Percentiles rank a stretch among this genome's conserved stretches.
phyloP scores from a whole-genome alignment of 2,113 vertebrate species.

The Laticauda colubrina region DNA sequence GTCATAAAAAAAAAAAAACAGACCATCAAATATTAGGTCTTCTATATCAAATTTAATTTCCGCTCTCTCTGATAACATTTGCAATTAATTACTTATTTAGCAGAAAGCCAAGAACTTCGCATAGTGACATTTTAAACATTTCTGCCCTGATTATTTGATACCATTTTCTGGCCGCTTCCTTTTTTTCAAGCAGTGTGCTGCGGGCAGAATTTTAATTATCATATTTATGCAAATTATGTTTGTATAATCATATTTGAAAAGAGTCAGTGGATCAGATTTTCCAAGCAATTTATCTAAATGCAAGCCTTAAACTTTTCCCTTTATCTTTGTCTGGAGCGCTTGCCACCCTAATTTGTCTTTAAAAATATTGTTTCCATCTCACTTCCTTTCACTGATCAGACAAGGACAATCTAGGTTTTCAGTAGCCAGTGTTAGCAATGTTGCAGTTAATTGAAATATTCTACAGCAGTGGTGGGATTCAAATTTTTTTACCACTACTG shows the following conservation, averaged over 20 bases:
- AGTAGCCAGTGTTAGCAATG: not conserved
- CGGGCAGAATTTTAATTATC: slow-evolving; percentile 66
- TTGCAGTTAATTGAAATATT: not conserved
- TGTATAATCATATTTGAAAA: slow-evolving; percentile 65
- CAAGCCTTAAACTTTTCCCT: slow-evolving; percentile 61
- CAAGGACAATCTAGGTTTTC: not conserved
- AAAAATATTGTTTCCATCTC: not conserved
- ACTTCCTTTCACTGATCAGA: not conserved
- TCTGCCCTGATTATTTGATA: slow-evolving; percentile 62
- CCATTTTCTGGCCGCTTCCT: slow-evolving; percentile 45
- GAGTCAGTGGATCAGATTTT: slow-evolving; percentile 65
- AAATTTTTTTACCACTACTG: no score
- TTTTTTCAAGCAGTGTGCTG: slow-evolving; percentile 57
- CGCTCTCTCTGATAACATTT: slow-evolving; percentile 56
- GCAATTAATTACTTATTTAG: slow-evolving; percentile 64
- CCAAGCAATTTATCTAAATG: slow-evolving; percentile 66
- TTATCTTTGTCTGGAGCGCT: slow-evolving; percentile 61
- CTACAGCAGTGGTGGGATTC: not conserved
- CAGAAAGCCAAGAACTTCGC: slow-evolving; percentile 50
- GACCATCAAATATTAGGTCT: slow-evolving; percentile 9
- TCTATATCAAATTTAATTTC: slow-evolving; percentile 45
- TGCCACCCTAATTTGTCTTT: slow-evolving; percentile 49
- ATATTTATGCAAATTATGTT: slow-evolving; percentile 70
- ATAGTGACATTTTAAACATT: slow-evolving; percentile 56
- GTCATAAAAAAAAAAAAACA: slow-evolving; percentile 18